Evolutionary conservation across 2,888 invertebrate species (phyloP).

Genomic region (Acronicta leporina): DNA sequence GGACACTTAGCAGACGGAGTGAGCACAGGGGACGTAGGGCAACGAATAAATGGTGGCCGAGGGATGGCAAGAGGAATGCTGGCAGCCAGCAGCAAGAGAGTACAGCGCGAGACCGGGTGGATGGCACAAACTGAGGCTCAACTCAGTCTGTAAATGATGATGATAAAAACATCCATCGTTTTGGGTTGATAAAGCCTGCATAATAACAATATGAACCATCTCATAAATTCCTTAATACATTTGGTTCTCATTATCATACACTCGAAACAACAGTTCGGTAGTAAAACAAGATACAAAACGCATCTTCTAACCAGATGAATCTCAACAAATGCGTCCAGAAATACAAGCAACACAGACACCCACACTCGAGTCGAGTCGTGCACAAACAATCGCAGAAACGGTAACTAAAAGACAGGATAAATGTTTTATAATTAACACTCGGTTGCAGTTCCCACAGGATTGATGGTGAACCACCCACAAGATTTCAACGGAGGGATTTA

Average conservation of each 20-base stretch:
- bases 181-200: background rate
- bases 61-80: too few relatives aligned
- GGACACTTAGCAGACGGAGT: too few relatives aligned
- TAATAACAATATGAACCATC: conserved; percentile 8
- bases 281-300: conserved; percentile 36
- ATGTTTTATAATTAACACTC: conserved; percentile 72
- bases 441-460: conserved; percentile 67
- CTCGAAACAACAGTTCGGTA: conserved; percentile 11
- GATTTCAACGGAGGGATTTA: conserved; percentile 75
- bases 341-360: conserved; percentile 43
- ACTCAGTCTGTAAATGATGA: too few relatives aligned
- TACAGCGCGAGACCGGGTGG: too few relatives aligned
- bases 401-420: conserved; percentile 65
- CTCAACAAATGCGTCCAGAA: conserved; percentile 29
- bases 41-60: too few relatives aligned
- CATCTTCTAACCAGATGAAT: conserved; percentile 28
- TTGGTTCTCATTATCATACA: conserved; percentile 18
- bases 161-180: too few relatives aligned
- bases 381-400: conserved; percentile 58
- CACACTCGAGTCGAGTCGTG: conserved; percentile 48
- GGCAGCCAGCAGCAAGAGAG: too few relatives aligned
- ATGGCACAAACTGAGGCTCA: too few relatives aligned
- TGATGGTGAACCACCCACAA: conserved; percentile 73
- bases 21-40: too few relatives aligned
- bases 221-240: background rate